Conservation (phyloP, 2,113 vertebrate genomes). For the Holacanthus passer region DNA sequence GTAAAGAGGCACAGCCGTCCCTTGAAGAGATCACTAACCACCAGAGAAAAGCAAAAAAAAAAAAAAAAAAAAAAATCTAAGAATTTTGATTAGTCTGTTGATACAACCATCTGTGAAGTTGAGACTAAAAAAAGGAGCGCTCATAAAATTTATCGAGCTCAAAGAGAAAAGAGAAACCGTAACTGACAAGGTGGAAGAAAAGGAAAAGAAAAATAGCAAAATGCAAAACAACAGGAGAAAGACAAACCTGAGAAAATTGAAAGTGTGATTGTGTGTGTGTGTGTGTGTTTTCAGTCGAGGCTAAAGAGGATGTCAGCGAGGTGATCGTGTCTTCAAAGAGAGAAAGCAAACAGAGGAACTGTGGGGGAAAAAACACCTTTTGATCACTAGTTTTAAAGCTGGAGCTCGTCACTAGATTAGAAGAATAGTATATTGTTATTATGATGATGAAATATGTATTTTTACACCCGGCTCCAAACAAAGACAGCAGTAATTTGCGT, state of each 20-base stretch:
- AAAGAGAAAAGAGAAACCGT: slow-evolving; percentile 5
- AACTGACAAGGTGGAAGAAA: slow-evolving; percentile 14
- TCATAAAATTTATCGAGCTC: slow-evolving; percentile 27
- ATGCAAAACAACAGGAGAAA: not conserved
- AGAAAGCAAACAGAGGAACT: slow-evolving; percentile 4
- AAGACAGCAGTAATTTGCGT: not conserved
- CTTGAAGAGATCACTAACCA: slow-evolving; percentile 37
- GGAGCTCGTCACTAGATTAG: not conserved
- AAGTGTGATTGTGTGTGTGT: not conserved
- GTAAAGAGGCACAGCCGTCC: slow-evolving; percentile 15
- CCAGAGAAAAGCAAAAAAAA: slow-evolving; percentile 9
- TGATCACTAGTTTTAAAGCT: slow-evolving; percentile 9
- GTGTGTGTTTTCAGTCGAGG: not conserved
- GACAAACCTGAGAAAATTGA: not conserved
- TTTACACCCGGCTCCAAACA: slow-evolving; percentile 11
- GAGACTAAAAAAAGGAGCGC: not conserved
- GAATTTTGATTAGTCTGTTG: slow-evolving; percentile 42
- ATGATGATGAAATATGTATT: slow-evolving; percentile 15
- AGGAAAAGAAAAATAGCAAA: not conserved
- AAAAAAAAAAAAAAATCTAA: not conserved
- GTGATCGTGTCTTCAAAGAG: slow-evolving; percentile 31
- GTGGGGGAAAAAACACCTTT: not conserved
- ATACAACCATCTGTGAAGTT: slow-evolving; percentile 15
- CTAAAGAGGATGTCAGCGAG: slow-evolving; percentile 3
- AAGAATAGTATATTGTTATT: not conserved